Conservation (phyloP, 1,140 invertebrate genomes). For the Drosophila ohnishii region DNA sequence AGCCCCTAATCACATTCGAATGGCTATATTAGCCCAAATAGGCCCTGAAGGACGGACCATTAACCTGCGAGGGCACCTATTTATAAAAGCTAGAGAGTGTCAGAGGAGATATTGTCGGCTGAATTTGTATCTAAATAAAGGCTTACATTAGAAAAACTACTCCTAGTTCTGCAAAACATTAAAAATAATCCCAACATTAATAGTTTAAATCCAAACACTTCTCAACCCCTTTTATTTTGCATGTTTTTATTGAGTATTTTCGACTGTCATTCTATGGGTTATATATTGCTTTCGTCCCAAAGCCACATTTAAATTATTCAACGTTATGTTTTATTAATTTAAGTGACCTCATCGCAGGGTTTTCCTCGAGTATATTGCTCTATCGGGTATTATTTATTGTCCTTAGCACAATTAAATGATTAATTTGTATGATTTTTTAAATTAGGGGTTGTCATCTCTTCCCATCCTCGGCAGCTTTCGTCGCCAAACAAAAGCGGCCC, state of each 20-base stretch:
- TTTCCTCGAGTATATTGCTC: neutral
- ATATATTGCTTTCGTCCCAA: neutral
- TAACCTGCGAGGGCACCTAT: constrained; percentile 42
- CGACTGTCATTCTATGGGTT: too few species aligned
- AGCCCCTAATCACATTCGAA: constrained; percentile 63
- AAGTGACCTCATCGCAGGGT: neutral
- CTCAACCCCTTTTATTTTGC: neutral
- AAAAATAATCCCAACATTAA: neutral
- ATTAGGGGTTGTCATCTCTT: constrained; percentile 1
- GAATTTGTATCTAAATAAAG: neutral
- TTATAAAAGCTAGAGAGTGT: constrained; percentile 27
- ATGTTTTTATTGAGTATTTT: neutral
- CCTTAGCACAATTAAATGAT: constrained; percentile 4
- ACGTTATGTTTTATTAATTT: neutral
- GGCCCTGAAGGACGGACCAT: constrained; percentile 28
- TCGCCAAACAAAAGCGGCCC: constrained; percentile 6
- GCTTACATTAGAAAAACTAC: accelerated
- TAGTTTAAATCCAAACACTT: neutral
- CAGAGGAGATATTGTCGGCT: constrained; percentile 1
- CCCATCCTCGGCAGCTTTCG: constrained; percentile 1
- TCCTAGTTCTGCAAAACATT: neutral
- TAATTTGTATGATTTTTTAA: neutral
- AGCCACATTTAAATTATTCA: neutral
- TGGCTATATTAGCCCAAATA: constrained; percentile 59
- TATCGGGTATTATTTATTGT: neutral